Base-by-base conservation (phyloP, 2,113 vertebrate species). In the Hydrolagus affinis region DNA sequence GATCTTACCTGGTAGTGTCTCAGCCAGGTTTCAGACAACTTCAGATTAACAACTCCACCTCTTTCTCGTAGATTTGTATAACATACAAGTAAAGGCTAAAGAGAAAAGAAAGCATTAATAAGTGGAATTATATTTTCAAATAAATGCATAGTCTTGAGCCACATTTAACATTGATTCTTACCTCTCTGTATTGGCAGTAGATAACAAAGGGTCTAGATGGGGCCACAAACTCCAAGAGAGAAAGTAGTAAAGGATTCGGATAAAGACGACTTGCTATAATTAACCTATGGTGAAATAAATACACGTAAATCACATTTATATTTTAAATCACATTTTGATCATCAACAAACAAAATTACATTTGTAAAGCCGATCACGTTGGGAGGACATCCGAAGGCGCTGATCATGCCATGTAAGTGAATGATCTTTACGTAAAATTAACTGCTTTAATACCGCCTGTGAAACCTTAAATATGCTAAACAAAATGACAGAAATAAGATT, bases 121-220 rank as follows among this genome's bases (percentile, higher is more conserved):
- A 77, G 80, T 8, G 60, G 30, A 74, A 60, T 9, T 1, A 44
- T 74, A 71, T 1, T 77, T 30, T 23, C 23, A 76, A 12, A 85
- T 68, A 73, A 23, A 19, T 12, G 70, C 71, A 21, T 10, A 28
- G 21, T 62, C 19, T n/a, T 74, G 66, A 59, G 15, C 28, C 25
- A 14, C 2, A 21, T 3, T 21, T 44, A 28, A 70, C 19, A 71
- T 44, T 14, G 9, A 0, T 70, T 71, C 89, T 92, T 93, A 98
- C 98, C 96, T 99, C 98, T 94, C 96, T 97, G 71, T 96, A 97
- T 68, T 98, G 98, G 88, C 95, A 98, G 91, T 97, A 98, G 69
- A 96, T 94, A 57, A 98, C 96, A 66, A 99, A 98, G 1, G 98
- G 98, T 88, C 98, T 94, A 60, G 97, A 98, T 64, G 98, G 96